Conservation (phyloP, 1,140 invertebrate genomes). For the Palaemon carinicauda region DNA sequence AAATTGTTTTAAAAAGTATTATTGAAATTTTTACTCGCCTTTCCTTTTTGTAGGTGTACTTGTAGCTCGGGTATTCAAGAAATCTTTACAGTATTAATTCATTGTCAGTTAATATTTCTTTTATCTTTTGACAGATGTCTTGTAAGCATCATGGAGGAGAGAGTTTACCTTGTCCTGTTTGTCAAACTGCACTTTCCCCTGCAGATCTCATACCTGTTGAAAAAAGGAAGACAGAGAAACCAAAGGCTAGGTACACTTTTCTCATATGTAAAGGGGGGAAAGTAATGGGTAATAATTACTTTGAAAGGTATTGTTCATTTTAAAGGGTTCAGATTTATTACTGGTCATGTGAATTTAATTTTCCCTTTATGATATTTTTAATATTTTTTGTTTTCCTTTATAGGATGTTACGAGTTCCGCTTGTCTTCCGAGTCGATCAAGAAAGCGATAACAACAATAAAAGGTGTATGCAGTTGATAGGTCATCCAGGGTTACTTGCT, state of each 20-base stretch:
- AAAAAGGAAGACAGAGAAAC: conserved; percentile 63
- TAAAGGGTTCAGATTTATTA: too few species aligned
- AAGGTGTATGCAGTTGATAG: conserved; percentile 68
- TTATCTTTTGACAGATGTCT: conserved; percentile 49
- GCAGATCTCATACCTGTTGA: conserved; percentile 67
- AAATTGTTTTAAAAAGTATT: too few species aligned
- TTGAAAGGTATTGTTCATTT: not conserved
- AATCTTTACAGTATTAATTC: too few species aligned
- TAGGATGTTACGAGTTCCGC: conserved; percentile 70
- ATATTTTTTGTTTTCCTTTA: not conserved
- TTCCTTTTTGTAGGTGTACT: too few species aligned
- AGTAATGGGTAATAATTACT: not conserved
- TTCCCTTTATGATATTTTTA: not conserved
- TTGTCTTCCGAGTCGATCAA: conserved; percentile 70
- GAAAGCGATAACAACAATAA: conserved; percentile 69
- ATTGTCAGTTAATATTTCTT: not conserved
- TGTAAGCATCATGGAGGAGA: conserved; percentile 60
- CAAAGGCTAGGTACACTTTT: conserved; percentile 61
- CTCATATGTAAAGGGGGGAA: not conserved
- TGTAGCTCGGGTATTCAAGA: not conserved
- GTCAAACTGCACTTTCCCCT: conserved; percentile 66
- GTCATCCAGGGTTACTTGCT: conserved; percentile 71
- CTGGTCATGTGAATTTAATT: not conserved
- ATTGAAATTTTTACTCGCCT: too few species aligned
- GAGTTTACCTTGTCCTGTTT: conserved; percentile 69